Conservation (phyloP, 2,888 invertebrate species). For the Agriotes lineatus region DNA sequence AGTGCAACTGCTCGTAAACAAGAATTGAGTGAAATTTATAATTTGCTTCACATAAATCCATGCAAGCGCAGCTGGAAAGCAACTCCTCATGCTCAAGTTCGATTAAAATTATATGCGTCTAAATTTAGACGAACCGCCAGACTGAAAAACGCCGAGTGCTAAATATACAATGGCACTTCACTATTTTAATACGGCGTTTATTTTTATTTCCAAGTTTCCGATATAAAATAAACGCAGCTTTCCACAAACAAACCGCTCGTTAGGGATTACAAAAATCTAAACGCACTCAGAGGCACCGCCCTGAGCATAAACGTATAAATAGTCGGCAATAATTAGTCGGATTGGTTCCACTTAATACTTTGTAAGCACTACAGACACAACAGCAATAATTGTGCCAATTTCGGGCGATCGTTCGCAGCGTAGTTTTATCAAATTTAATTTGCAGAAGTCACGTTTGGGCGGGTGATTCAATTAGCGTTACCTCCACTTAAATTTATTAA, state of each 20-base stretch:
- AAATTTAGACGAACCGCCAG: conserved; percentile 16
- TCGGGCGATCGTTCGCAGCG: neutral
- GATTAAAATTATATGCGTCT: conserved; percentile 10
- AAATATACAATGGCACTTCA: neutral
- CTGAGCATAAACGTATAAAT: neutral
- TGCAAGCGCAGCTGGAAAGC: conserved; percentile 16
- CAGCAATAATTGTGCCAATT: too few relatives aligned
- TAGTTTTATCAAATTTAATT: neutral
- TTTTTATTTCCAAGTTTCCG: neutral
- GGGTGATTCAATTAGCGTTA: neutral
- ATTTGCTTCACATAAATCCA: conserved; percentile 16
- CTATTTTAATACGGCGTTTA: conserved; percentile 1
- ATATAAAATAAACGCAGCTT: conserved; percentile 6
- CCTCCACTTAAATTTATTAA: neutral
- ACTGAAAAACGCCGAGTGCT: conserved; percentile 4
- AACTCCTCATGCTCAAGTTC: neutral
- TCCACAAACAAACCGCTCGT: conserved; percentile 1
- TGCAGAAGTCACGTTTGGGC: neutral
- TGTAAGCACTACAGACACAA: too few relatives aligned
- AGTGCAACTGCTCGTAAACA: conserved; percentile 13
- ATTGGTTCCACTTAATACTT: too few relatives aligned
- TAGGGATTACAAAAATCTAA: too few relatives aligned
- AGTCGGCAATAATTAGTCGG: neutral
- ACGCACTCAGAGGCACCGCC: too few relatives aligned
- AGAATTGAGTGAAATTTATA: conserved; percentile 21